phyloP scores from a whole-genome alignment of 2,888 invertebrate species.

The Agrotis clavis region DNA sequence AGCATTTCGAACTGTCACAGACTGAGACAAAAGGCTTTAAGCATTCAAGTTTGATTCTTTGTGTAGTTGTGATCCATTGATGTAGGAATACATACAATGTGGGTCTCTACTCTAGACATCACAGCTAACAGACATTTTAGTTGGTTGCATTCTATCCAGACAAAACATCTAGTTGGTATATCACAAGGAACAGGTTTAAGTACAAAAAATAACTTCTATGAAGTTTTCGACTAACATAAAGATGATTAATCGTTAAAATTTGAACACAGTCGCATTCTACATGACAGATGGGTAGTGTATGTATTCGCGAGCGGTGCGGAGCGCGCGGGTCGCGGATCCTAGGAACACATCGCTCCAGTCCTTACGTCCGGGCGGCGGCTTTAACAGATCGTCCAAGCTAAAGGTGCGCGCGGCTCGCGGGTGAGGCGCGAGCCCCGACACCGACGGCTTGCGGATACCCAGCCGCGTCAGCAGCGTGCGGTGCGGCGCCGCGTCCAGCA shows the following conservation, averaged over 20 bases:
- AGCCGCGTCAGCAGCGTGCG: constrained; percentile 95
- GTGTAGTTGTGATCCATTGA: constrained; percentile 37
- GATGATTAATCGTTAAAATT: constrained; percentile 29
- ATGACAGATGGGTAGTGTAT: constrained; percentile 42
- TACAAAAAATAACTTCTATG: constrained; percentile 19
- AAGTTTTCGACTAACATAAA: constrained; percentile 28
- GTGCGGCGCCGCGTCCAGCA: constrained; percentile 86
- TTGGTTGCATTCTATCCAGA: constrained; percentile 33
- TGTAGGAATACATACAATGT: constrained; percentile 26
- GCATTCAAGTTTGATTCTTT: constrained; percentile 40
- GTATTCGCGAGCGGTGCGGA: constrained; percentile 75
- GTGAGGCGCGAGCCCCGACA: constrained; percentile 94
- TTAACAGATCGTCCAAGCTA: constrained; percentile 97
- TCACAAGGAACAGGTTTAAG: constrained; percentile 12
- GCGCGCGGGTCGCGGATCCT: constrained; percentile 82
- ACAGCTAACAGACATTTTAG: constrained; percentile 44
- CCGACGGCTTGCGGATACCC: constrained; percentile 97
- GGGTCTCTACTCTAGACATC: constrained; percentile 46
- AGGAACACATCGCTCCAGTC: constrained; percentile 83
- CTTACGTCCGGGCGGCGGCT: constrained; percentile 96
- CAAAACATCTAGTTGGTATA: constrained; percentile 33
- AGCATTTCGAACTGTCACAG: constrained; percentile 22
- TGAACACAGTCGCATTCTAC: constrained; percentile 50
- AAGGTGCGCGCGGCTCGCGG: constrained; percentile 95
- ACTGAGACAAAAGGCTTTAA: constrained; percentile 59